Evolutionary conservation across 2,113 vertebrate species (phyloP).

Genomic region (Nothobranchius kuhntae): DNA sequence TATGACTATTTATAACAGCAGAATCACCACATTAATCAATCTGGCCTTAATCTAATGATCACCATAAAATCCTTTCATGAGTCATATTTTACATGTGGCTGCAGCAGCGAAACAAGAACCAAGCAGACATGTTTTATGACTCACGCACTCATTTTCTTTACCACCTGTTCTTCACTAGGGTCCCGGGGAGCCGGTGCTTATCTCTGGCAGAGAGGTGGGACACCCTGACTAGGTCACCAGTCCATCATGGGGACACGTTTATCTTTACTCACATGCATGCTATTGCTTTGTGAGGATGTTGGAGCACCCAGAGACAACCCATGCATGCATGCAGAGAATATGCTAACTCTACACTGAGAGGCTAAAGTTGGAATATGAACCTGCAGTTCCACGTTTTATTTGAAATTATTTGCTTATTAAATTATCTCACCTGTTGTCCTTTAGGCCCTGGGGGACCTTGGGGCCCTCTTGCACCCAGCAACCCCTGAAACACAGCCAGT

Average conservation of each 20-base stretch:
- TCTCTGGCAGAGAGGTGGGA: too few relatives aligned
- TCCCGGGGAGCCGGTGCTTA: too few relatives aligned
- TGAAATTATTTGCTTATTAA: slow-evolving; percentile 3
- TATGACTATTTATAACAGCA: slow-evolving; percentile 28
- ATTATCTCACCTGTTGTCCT: slow-evolving; percentile 86
- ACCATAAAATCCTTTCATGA: slow-evolving; percentile 34
- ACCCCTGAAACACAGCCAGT: slow-evolving; percentile 80
- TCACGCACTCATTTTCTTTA: too few relatives aligned
- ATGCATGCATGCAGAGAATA: too few relatives aligned
- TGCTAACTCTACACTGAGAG: too few relatives aligned
- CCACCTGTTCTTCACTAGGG: too few relatives aligned
- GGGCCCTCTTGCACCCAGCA: slow-evolving; percentile 86
- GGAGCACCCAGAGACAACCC: too few relatives aligned
- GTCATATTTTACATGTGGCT: slow-evolving; percentile 37
- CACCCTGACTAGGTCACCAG: too few relatives aligned
- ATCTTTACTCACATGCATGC: too few relatives aligned
- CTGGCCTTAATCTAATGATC: slow-evolving; percentile 6
- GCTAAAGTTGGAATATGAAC: too few relatives aligned
- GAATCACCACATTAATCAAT: background rate
- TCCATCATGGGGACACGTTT: too few relatives aligned
- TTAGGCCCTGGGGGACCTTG: slow-evolving; percentile 88
- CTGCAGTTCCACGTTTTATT: background rate
- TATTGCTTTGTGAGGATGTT: too few relatives aligned
- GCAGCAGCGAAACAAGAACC: background rate
- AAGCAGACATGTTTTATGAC: background rate